Base-by-base conservation (phyloP, 2,797 vertebrate species). In the Denticeps clupeoides region DNA sequence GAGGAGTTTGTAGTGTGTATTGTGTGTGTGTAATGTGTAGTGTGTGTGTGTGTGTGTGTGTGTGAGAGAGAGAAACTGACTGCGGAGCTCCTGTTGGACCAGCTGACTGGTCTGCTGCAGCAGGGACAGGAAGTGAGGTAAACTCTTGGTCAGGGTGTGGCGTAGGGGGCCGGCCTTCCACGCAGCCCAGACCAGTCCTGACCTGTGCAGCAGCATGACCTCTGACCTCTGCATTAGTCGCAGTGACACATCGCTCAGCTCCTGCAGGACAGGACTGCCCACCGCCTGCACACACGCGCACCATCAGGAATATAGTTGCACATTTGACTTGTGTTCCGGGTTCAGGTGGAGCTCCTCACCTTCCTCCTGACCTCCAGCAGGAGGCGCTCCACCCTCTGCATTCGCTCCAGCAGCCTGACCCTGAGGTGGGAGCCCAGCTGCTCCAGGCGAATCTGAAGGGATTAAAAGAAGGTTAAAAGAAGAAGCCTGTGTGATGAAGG, bases 1-100 rank as follows among this genome's bases (percentile, higher is more conserved):
- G 24, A 2, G 7, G 5, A n/a, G 22, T 23, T 22, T 23, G 22
- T 23, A 22, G 23, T 22, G 23, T 22, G 23, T 22, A 23, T 22
- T 23, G 22, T 23, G 22, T 23, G 22, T 23, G 22, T 23, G 3
- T 23, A n/a, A 22, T 23, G 22, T 23, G 3, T 23, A 23, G 22
- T 23, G 22, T 25, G 24, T 25, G 24, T 25, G 24, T 25, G 24
- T 25, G 24, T 25, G 24, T 25, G 24, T 25, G 1, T 25, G 24
- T 25, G 24, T 25, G 3, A 25, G 24, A 3, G 15, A 37, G 8
- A 37, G 24, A 15, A 13, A 70, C 90, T 89, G 72, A 93, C 84
- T 74, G 65, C 74, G 84, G 41, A 93, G 72, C 50, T 91, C 88
- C 5, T 75, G 78, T 49, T 70, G 77, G 51, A 87, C 70, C 61